Evolutionary conservation across 1,140 invertebrate genomes (phyloP), one percentile per base, ranked within the genome.

Genomic region (Lysiphlebus fabarum): DNA sequence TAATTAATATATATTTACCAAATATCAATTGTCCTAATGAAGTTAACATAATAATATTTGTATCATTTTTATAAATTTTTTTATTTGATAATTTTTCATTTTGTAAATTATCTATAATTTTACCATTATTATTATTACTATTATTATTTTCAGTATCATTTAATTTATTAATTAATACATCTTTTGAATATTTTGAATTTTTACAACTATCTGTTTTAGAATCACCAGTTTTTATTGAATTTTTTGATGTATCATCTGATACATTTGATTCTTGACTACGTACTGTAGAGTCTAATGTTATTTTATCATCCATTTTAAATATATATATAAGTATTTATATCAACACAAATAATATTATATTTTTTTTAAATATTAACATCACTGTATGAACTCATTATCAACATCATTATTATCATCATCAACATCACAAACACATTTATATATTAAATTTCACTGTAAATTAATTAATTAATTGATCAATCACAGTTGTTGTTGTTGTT

Each of bases 21-120:
- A 79, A 66, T 0, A 79, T 48, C 7, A 79, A 63, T 57, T 79
- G 77, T 5, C 76, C 75, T 26, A 76, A 79, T 5, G 75, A 78
- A 0, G 72, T 75, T 47, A 79, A 71, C 75, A 79, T 79, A 6
- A 76, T 67, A 1, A 75, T 33, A 55, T 70, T 75, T 1, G 72
- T 68, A n/a, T 79, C 73, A 62, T 75, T 69, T 26, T 47, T 73
- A 64, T 3, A 58, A 17, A 11, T 38, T 60, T 14, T 56, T 3
- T 61, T 66, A 12, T 66, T 56, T n/a, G 26, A 34, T 26, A 43
- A 36, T 61, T 51, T 0, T 60, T 54, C n/a, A 3, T 37, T 49
- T 7, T 17, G 51, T 53, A 2, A 41, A 8, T 38, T 63, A 55
- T 12, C 63, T 67, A 9, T 65, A 64, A 26, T 67, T 61, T 38